A percentile compares a stretch with the other conserved stretches of the same genome.
Evolutionary conservation across 2,113 vertebrate genomes (phyloP).

Genomic region (Phalacrocorax aristotelis): DNA sequence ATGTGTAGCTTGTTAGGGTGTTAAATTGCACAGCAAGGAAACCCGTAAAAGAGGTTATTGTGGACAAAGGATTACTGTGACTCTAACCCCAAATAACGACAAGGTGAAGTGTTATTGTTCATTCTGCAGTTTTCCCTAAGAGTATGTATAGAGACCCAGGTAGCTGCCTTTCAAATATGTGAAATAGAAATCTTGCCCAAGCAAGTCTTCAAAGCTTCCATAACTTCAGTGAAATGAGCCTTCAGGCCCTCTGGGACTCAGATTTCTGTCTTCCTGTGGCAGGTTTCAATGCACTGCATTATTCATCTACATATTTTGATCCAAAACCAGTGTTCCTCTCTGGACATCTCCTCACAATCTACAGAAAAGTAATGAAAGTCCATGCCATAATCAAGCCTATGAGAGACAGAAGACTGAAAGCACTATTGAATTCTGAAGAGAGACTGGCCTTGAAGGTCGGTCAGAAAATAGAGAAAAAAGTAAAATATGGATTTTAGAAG

Average conservation of each 20-base stretch:
- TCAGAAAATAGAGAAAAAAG: background rate
- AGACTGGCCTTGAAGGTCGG: background rate
- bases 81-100: constrained; percentile 4
- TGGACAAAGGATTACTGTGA: constrained; percentile 14
- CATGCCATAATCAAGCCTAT: background rate
- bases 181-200: constrained; percentile 53
- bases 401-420: background rate
- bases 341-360: background rate
- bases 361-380: background rate
- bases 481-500: background rate
- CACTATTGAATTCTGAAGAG: background rate
- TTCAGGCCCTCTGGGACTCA: constrained; percentile 46
- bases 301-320: constrained; percentile 1
- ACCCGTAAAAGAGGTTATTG: background rate
- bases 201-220: constrained; percentile 59
- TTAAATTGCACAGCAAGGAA: constrained; percentile 12
- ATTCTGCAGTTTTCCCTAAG: background rate
- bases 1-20: background rate
- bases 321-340: background rate
- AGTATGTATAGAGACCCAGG: background rate
- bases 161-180: constrained; percentile 40
- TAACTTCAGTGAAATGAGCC: constrained; percentile 43
- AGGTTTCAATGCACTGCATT: constrained; percentile 16
- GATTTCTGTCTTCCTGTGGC: constrained; percentile 28
- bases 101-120: background rate